Conservation (phyloP, 2,888 invertebrate genomes). For the Syrphus vitripennis region DNA sequence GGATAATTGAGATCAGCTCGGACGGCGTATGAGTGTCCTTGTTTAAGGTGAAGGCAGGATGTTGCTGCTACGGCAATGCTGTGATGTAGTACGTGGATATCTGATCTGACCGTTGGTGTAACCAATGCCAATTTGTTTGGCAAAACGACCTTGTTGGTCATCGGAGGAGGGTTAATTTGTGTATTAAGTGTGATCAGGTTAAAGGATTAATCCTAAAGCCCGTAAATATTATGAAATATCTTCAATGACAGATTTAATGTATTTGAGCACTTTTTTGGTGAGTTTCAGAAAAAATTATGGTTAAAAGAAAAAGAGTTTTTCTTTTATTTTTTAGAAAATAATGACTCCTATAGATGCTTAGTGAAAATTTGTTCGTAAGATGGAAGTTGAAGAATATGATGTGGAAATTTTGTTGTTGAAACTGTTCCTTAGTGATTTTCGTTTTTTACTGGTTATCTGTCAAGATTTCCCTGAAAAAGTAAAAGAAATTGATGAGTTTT, state of each 20-base stretch:
- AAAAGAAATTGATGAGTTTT: background rate
- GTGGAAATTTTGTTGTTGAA: slow-evolving; percentile 11
- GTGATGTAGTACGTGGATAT: slow-evolving; percentile 17
- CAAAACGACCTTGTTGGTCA: slow-evolving; percentile 79
- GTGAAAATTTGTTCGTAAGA: background rate
- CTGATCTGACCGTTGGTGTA: slow-evolving; percentile 73
- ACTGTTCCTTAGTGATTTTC: slow-evolving; percentile 25
- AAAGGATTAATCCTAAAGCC: slow-evolving; percentile 45
- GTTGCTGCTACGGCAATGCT: slow-evolving; percentile 30
- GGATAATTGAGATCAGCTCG: slow-evolving; percentile 80
- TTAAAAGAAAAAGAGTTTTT: background rate
- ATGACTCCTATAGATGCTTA: background rate
- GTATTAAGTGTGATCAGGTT: slow-evolving; percentile 42
- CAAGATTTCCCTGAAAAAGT: slow-evolving; percentile 69
- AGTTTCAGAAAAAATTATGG: background rate
- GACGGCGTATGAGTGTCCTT: slow-evolving; percentile 78
- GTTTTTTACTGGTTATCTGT: slow-evolving; percentile 59
- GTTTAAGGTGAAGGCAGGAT: slow-evolving; percentile 40
- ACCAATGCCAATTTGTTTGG: slow-evolving; percentile 78
- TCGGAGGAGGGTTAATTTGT: slow-evolving; percentile 75
- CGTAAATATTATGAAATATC: slow-evolving; percentile 43
- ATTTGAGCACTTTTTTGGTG: background rate
- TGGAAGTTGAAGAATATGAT: background rate
- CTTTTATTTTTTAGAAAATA: background rate
- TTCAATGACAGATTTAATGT: slow-evolving; percentile 53